Conservation (phyloP, 1,140 invertebrate species). For the Chlorops oryzae region DNA sequence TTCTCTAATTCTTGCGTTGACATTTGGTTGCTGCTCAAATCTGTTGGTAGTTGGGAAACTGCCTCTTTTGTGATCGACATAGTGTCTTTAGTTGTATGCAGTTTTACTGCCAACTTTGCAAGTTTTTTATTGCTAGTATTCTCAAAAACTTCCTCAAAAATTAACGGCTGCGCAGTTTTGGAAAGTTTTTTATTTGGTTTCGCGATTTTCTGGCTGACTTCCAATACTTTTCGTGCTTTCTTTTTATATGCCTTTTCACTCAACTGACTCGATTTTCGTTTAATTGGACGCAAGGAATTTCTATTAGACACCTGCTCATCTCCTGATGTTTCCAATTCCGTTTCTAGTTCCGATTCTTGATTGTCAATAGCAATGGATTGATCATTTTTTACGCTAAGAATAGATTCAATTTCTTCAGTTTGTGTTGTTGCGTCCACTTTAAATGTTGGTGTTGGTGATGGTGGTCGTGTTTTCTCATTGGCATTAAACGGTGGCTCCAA, state of each 20-base stretch:
- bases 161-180: too few relatives aligned
- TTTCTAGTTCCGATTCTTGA: slow-evolving; percentile 4
- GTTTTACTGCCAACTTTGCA: too few relatives aligned
- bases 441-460: too few relatives aligned
- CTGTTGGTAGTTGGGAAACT: too few relatives aligned
- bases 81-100: too few relatives aligned
- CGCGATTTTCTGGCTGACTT: too few relatives aligned
- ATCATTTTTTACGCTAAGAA: too few relatives aligned
- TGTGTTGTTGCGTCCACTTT: slow-evolving; percentile 51
- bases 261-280: slow-evolving; percentile 5
- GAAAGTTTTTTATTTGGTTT: too few relatives aligned
- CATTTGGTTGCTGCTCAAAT: slow-evolving; percentile 66
- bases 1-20: slow-evolving; percentile 69
- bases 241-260: slow-evolving; percentile 12
- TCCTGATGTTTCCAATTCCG: slow-evolving; percentile 15
- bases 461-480: slow-evolving; percentile 12
- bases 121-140: too few relatives aligned
- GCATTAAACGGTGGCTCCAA: slow-evolving; percentile 81
- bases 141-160: too few relatives aligned
- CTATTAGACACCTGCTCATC: background rate
- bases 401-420: slow-evolving; percentile 2
- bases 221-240: slow-evolving; percentile 8
- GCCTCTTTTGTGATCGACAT: too few relatives aligned
- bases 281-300: background rate
- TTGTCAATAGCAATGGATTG: too few relatives aligned